Base-by-base conservation (phyloP, 2,888 invertebrate genomes). In the Zaprionus obscuricornis region DNA sequence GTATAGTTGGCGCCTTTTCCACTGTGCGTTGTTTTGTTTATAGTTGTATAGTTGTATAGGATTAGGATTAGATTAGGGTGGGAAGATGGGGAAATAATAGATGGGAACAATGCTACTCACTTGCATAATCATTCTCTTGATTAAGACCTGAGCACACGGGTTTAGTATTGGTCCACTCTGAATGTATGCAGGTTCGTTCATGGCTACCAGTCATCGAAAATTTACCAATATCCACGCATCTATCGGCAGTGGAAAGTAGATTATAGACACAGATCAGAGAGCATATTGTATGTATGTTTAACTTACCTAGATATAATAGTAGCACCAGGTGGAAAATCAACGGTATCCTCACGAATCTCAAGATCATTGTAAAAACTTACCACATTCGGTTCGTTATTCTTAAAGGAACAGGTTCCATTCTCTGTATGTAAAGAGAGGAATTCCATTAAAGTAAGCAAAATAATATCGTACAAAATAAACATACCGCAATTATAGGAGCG, bases 171-270 rank as follows among this genome's bases (percentile, higher is more conserved):
- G 95, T 94, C 96, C 96, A 96, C 33, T 94, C 93, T 0, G 96
- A 96, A 31, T 94, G 94, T 45, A 95, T 91, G 86, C 96, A 96
- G 51, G 92, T 92, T 8, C 96, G 91, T 1, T 92, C 92, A 66
- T 93, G 93, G 0, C 94, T 94, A 0, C 96, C 96, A n/a, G 93
- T 92, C 92, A 96, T 93, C 0, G 93, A 93, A 87, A 94, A 96
- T 89, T 96, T 96, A n/a, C 96, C 96, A 43, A 96, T 96, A 85
- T 96, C 96, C 20, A 92, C 92, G 87, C 96, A 96, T 73, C 96
- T 93, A 78, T 0, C 27, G 33, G 0, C 3, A 3, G 24, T 6
- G 10, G 3, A 7, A 6, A 16, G 5, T 0, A 1, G 10, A 8
- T 17, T 8, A 10, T n/a, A n/a, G n/a, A n/a, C n/a, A n/a, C n/a